Percentiles rank a stretch among this genome's conserved stretches.
Evolutionary conservation across 2,113 vertebrate species (phyloP).

Genomic region (Mustelus asterias): DNA sequence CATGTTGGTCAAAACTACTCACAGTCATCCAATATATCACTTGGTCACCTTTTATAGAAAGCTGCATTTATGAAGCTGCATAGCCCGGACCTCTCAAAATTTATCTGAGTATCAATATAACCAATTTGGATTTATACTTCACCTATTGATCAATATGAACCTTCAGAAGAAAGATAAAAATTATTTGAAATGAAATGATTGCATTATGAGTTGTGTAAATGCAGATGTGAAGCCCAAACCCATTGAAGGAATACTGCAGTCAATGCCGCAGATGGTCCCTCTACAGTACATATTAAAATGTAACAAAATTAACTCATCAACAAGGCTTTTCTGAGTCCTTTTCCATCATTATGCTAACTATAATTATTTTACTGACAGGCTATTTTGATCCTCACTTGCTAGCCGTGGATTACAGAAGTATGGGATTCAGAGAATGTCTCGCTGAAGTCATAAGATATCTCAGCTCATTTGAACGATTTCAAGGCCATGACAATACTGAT

Average conservation of each 20-base stretch:
- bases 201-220: not conserved
- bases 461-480: conserved; percentile 72
- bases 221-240: not conserved
- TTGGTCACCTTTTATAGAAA: not conserved
- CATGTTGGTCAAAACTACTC: not conserved
- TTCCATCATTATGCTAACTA: not conserved
- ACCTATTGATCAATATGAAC: not conserved
- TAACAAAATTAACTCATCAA: not conserved
- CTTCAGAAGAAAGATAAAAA: not conserved
- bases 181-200: not conserved
- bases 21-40: not conserved
- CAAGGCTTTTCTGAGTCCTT: not conserved
- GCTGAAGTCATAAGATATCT: conserved; percentile 87
- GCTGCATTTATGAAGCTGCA: not conserved
- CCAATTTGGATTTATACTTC: not conserved
- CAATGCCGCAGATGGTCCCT: not conserved
- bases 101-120: not conserved
- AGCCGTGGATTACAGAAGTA: conserved; percentile 85
- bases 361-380: conserved; percentile 53
- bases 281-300: not conserved
- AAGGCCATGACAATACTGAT: conserved; percentile 69
- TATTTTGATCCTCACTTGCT: conserved; percentile 81
- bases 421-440: conserved; percentile 88
- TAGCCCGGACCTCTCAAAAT: not conserved
- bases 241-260: not conserved